Percentiles rank a stretch among this genome's conserved stretches.
phyloP scores from a whole-genome alignment of 1,140 invertebrate species.

The Globodera ellingtonae region DNA sequence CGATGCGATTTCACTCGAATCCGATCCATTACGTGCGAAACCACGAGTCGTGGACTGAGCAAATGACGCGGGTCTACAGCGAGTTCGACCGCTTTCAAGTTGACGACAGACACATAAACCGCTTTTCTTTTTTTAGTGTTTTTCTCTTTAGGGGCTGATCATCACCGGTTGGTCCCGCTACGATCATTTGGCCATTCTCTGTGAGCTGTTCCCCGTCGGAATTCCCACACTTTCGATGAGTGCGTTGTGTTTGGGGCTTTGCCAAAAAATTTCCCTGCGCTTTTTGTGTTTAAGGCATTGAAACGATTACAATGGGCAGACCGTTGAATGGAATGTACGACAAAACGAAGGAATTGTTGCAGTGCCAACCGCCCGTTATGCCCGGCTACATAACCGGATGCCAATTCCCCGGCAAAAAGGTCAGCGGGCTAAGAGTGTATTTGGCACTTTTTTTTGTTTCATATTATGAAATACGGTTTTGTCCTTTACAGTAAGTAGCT shows the following conservation, averaged over 20 bases:
- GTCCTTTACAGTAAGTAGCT: background rate
- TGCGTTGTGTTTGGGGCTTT: background rate
- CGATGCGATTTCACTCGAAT: conserved; percentile 56
- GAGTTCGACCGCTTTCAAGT: conserved; percentile 59
- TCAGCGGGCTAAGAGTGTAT: conserved; percentile 3
- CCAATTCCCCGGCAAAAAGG: conserved; percentile 43
- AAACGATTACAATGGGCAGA: conserved; percentile 57
- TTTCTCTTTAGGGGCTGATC: conserved; percentile 52
- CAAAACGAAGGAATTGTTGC: conserved; percentile 36
- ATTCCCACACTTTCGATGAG: conserved; percentile 75
- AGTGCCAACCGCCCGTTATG: conserved; percentile 33
- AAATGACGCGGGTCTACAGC: conserved; percentile 55
- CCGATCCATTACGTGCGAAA: conserved; percentile 61
- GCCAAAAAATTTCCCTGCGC: background rate
- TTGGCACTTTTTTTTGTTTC: too few species aligned
- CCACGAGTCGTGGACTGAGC: conserved; percentile 60
- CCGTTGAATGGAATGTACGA: conserved; percentile 44
- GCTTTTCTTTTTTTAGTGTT: background rate
- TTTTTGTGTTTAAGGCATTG: conserved; percentile 35
- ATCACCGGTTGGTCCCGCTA: conserved; percentile 70
- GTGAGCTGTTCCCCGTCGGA: conserved; percentile 80
- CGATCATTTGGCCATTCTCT: conserved; percentile 88
- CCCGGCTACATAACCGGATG: conserved; percentile 44
- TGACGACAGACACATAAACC: conserved; percentile 7
- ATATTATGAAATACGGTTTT: too few species aligned